Conservation (phyloP, 2,797 vertebrate genomes). For the Lutjanus campechanus region DNA sequence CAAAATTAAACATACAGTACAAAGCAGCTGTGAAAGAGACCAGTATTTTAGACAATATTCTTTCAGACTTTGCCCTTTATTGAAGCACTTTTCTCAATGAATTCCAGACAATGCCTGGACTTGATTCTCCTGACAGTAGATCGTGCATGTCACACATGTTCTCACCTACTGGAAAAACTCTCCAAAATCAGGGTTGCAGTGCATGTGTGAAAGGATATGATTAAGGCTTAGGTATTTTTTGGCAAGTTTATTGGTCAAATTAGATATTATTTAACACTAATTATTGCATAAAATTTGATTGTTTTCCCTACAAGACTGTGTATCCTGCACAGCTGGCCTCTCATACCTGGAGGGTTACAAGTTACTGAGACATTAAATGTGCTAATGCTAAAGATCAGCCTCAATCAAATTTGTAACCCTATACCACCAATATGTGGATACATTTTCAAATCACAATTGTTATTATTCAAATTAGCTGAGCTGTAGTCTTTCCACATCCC, state of each 20-base stretch:
- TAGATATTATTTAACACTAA: not conserved
- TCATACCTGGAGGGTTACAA: not conserved
- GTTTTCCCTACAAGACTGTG: not conserved
- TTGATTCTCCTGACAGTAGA: no score
- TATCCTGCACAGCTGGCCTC: not conserved
- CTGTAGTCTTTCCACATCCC: not conserved
- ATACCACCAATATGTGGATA: not conserved
- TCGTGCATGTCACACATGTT: no score
- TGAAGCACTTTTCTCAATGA: no score
- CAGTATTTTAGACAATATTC: not conserved
- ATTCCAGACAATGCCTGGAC: no score
- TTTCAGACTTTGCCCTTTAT: not conserved
- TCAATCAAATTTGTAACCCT: no score
- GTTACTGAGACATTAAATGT: no score
- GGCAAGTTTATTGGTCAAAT: not conserved
- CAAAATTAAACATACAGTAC: not conserved
- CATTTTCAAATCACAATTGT: not conserved
- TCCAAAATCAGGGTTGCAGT: no score
- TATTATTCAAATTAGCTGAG: not conserved
- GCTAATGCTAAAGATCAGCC: no score
- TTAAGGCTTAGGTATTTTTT: not conserved
- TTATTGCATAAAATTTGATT: no score
- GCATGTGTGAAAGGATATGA: not conserved
- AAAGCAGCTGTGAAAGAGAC: not conserved
- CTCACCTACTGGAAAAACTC: no score